Conservation (phyloP, 2,888 invertebrate genomes). For the Drosophila borborema region DNA sequence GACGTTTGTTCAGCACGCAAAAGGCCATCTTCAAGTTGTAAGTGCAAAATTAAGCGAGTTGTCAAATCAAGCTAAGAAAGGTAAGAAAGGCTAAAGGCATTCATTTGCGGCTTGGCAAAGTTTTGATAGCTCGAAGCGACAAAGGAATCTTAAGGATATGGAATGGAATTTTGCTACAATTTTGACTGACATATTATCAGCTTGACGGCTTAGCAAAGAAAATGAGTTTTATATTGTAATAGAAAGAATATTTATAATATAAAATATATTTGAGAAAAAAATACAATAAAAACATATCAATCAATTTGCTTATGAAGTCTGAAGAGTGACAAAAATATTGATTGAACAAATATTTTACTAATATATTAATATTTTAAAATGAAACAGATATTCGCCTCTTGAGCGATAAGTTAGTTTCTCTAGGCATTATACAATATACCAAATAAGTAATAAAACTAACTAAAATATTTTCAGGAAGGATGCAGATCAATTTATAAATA, state of each 20-base stretch:
- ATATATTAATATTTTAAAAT: too few species aligned
- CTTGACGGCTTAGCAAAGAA: neutral
- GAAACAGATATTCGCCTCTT: too few species aligned
- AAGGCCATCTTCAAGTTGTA: neutral
- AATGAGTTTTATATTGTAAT: neutral
- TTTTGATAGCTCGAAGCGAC: neutral
- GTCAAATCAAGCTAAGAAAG: slow-evolving; percentile 6
- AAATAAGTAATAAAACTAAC: too few species aligned
- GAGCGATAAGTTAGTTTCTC: too few species aligned
- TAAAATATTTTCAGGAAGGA: too few species aligned
- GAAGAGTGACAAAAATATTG: neutral
- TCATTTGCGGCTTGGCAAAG: neutral
- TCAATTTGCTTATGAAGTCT: neutral
- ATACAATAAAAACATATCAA: neutral
- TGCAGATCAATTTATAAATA: neutral
- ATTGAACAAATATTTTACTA: neutral
- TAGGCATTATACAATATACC: too few species aligned
- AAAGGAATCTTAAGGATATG: neutral
- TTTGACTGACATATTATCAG: slow-evolving; percentile 1
- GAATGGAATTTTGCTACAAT: neutral
- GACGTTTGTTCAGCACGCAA: neutral
- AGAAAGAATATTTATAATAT: neutral
- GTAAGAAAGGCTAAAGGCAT: neutral
- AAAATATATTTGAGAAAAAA: neutral
- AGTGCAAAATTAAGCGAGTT: slow-evolving; percentile 7